Conservation (phyloP, 1,140 invertebrate species). For the Drosophila funebris region DNA sequence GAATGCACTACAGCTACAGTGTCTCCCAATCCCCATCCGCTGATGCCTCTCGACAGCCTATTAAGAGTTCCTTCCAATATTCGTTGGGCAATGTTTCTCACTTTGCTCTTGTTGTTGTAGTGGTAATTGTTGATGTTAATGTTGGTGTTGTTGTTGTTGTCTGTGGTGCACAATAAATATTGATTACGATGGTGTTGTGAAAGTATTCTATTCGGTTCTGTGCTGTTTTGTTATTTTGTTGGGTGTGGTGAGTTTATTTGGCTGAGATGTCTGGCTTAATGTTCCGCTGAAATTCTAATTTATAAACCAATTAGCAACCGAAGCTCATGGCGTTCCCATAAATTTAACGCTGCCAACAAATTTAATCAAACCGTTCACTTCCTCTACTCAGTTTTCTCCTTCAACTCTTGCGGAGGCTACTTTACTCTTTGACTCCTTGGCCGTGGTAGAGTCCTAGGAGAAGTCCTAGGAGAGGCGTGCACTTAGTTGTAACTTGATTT, state of each 20-base stretch:
- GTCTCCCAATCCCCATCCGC: neutral
- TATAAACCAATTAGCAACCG: slow-evolving; percentile 66
- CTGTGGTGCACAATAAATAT: slow-evolving; percentile 48
- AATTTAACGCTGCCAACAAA: slow-evolving; percentile 53
- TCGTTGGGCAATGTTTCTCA: slow-evolving; percentile 8
- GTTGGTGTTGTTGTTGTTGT: too few relatives aligned
- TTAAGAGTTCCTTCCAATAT: slow-evolving; percentile 12
- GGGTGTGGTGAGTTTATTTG: slow-evolving; percentile 46
- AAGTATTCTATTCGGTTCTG: slow-evolving; percentile 22
- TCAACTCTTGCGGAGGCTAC: neutral
- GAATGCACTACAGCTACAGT: slow-evolving; percentile 9
- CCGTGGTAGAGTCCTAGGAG: neutral
- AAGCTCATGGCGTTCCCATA: slow-evolving; percentile 56
- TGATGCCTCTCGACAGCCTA: too few relatives aligned
- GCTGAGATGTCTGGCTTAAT: slow-evolving; percentile 63
- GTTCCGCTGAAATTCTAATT: slow-evolving; percentile 66
- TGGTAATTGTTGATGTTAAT: too few relatives aligned
- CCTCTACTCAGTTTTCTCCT: neutral
- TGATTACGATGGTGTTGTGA: slow-evolving; percentile 60
- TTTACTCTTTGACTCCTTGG: slow-evolving; percentile 22
- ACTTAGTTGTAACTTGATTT: slow-evolving; percentile 40
- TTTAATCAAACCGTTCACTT: slow-evolving; percentile 56
- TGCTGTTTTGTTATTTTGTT: neutral
- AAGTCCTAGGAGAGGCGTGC: neutral
- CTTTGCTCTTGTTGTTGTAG: slow-evolving; percentile 12